Conservation (phyloP, 1,140 invertebrate genomes). For the Tetragonula clypearis region DNA sequence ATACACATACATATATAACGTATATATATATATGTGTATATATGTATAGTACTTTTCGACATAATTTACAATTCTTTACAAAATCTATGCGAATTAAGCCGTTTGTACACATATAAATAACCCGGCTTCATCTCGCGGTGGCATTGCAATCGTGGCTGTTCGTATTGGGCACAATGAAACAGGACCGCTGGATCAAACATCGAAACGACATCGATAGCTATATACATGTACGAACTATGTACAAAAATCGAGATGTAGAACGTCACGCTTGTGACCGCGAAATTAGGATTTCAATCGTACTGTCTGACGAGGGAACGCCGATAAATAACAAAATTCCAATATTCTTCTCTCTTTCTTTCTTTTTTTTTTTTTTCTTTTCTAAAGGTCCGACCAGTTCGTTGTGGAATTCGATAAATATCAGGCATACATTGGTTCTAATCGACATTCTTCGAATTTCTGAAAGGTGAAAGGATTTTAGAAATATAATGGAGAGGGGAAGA, state of each 20-base stretch:
- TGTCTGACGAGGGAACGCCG: neutral
- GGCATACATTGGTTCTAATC: neutral
- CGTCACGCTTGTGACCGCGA: conserved; percentile 41
- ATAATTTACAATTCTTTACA: conserved; percentile 61
- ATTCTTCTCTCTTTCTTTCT: neutral
- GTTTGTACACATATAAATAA: conserved; percentile 41
- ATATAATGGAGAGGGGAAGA: neutral
- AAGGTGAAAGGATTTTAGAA: neutral
- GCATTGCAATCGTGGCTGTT: conserved; percentile 31
- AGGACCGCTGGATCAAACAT: conserved; percentile 27
- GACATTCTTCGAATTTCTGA: neutral
- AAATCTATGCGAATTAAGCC: conserved; percentile 58
- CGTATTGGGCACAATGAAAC: conserved; percentile 46
- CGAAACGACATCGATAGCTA: conserved; percentile 28
- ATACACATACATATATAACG: conserved; percentile 50
- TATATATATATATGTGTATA: conserved; percentile 36
- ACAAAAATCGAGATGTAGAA: conserved; percentile 48
- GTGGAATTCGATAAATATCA: conserved; percentile 1
- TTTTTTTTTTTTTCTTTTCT: neutral
- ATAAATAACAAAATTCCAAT: neutral
- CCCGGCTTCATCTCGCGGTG: conserved; percentile 24
- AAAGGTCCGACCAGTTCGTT: neutral
- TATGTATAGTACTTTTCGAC: conserved; percentile 36
- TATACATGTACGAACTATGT: conserved; percentile 53
- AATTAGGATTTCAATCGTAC: conserved; percentile 46